Base-by-base conservation (phyloP, 2,888 invertebrate genomes). In the Adelognathus sp. region DNA sequence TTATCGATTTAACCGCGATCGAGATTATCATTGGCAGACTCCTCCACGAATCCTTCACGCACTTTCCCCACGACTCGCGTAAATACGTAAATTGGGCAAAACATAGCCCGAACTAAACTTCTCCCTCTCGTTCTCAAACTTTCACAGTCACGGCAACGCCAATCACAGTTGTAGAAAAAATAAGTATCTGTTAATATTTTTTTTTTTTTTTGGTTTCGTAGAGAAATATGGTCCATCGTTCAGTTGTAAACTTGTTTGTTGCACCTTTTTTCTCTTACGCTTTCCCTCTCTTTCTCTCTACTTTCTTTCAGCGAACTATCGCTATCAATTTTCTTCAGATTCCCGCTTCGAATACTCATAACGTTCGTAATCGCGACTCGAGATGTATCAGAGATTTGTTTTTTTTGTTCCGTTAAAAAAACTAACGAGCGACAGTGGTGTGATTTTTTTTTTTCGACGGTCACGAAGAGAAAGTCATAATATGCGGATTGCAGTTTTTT, bases 91-190 rank as follows among this genome's bases (percentile, higher is more conserved):
- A n/a, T n/a, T n/a, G n/a, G 81, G 80, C 61, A 50, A 78, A 86
- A 80, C n/a, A n/a, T n/a, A n/a, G 83, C 66, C 18, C 50, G 76
- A 81, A 80, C 76, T 82, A 58, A 74, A 27, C 67, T 14, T 41
- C 33, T 56, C 31, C 67, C 21, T 41, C 33, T 56, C 41, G 73
- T 41, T 54, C 36, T n/a, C n/a, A n/a, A 79, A 83, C 81, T 83
- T 82, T 81, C 79, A 76, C 74, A 76, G 79, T 84, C 84, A 60
- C 79, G 64, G 82, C 69, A 83, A 77, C 83, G 77, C 81, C 82
- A 86, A 84, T 87, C 79, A 82, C 81, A 83, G 80, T 83, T 81
- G 86, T 88, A 88, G 87, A 88, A 88, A 88, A 88, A 88, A 88
- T 88, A 87, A 88, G 81, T 84, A 86, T 88, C 82, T 87, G 78